Base-by-base conservation (phyloP, 1,140 invertebrate species). In the Drosophila mauritiana region DNA sequence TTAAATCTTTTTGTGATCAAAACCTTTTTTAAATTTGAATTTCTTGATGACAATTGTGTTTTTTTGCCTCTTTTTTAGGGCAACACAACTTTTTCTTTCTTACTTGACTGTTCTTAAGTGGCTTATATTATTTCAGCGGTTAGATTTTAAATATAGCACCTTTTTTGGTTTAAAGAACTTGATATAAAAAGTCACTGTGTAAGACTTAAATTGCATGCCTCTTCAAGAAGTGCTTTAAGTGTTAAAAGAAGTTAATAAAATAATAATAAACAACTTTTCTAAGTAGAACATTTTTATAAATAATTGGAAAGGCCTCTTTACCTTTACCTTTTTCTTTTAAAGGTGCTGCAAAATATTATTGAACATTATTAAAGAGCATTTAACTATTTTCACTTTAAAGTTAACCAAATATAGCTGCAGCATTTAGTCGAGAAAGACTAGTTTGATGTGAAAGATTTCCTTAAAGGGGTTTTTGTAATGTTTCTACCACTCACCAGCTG, bases 401-500 rank as follows among this genome's bases (percentile, higher is more conserved):
- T 31, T 31, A 31, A 31, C 31, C 7, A 31, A 31, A 31, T 8
- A 3, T 31, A 31, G 31, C 31, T 8, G 31, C 31, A 31, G 8
- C 8, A 10, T 10, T 31, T 31, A 10, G 31, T 31, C 31, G 27
- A 7, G 7, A 31, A 8, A 31, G 2, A 31, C 31, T 31, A 31
- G 31, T 8, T 31, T 31, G 31, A 8, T 31, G 7, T 31, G 3
- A 8, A 31, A 8, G 31, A 31, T 10, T 31, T 31, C 31, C 31
- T 42, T 8, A 0, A 7, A 15, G 3, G 37, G 1, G 13, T 5
- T n/a, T 13, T 13, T 13, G 12, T n/a, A n/a, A 39, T 12, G 5
- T 39, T 42, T 3, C n/a, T 3, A 7, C 11, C n/a, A 79, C 90
- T 91, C 68, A 91, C 90, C 90, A 65, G 90, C 84, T 8, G 55